Evolutionary conservation across 2,888 invertebrate species (phyloP).

Genomic region (Dasypolia templi): DNA sequence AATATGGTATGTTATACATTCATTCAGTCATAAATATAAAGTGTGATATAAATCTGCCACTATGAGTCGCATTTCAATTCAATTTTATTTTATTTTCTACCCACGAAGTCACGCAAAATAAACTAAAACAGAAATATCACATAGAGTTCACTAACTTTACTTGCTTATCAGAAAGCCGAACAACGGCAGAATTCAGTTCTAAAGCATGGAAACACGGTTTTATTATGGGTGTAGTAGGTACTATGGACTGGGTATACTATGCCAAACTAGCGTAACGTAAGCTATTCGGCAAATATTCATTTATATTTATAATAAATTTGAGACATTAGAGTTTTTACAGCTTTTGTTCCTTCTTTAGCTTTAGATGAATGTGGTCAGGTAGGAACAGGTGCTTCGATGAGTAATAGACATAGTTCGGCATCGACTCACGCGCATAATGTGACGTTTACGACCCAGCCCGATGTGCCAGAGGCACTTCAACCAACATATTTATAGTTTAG

Average conservation of each 20-base stretch:
- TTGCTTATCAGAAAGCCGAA: neutral
- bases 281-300: neutral
- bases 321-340: neutral
- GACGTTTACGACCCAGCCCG: constrained; percentile 40
- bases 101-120: neutral
- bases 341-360: neutral
- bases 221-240: no score
- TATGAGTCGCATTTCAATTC: neutral
- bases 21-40: neutral
- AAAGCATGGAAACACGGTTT: neutral
- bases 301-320: neutral
- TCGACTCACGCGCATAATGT: constrained; percentile 56
- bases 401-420: constrained; percentile 43
- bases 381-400: constrained; percentile 44
- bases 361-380: constrained; percentile 2
- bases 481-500: constrained; percentile 32
- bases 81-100: neutral
- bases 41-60: neutral
- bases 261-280: no score
- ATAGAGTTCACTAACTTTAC: neutral
- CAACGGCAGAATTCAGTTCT: neutral
- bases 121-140: neutral
- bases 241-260: neutral
- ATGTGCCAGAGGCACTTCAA: constrained; percentile 14
- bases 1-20: neutral